phyloP scores from a whole-genome alignment of 1,140 invertebrate species.

The Hycleus phaleratus region DNA sequence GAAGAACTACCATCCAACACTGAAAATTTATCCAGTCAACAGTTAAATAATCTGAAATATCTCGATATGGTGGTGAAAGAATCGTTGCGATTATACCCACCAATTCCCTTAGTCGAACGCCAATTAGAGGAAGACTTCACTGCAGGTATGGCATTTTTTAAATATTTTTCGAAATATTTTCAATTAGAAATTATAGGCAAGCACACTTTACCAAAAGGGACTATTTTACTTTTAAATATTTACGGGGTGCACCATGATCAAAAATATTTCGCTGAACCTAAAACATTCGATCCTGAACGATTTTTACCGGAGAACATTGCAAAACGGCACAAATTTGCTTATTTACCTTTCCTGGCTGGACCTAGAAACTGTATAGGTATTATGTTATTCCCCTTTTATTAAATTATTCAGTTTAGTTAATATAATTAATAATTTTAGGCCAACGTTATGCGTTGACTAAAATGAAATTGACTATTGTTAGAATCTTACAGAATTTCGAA shows the following conservation, averaged over 20 bases:
- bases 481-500: slow-evolving; percentile 36
- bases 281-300: slow-evolving; percentile 58
- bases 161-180: no score
- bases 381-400: background rate
- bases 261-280: slow-evolving; percentile 54
- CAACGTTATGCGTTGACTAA: slow-evolving; percentile 44
- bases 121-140: slow-evolving; percentile 43
- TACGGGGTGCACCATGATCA: slow-evolving; percentile 52
- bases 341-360: slow-evolving; percentile 59
- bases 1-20: slow-evolving; percentile 41
- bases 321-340: slow-evolving; percentile 45
- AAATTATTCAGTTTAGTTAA: background rate
- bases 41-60: slow-evolving; percentile 56
- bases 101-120: slow-evolving; percentile 58
- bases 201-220: slow-evolving; percentile 35
- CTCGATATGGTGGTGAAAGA: slow-evolving; percentile 59
- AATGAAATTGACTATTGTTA: slow-evolving; percentile 41
- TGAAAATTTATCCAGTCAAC: slow-evolving; percentile 39
- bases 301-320: slow-evolving; percentile 50
- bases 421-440: slow-evolving; percentile 27
- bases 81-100: slow-evolving; percentile 52
- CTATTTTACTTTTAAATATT: slow-evolving; percentile 20
- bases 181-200: no score
- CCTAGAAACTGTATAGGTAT: slow-evolving; percentile 55
- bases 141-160: slow-evolving; percentile 7